A percentile compares a stretch with the other conserved stretches of the same genome.
Evolutionary conservation across 2,888 invertebrate species (phyloP).

Genomic region (Copidosoma aretas): DNA sequence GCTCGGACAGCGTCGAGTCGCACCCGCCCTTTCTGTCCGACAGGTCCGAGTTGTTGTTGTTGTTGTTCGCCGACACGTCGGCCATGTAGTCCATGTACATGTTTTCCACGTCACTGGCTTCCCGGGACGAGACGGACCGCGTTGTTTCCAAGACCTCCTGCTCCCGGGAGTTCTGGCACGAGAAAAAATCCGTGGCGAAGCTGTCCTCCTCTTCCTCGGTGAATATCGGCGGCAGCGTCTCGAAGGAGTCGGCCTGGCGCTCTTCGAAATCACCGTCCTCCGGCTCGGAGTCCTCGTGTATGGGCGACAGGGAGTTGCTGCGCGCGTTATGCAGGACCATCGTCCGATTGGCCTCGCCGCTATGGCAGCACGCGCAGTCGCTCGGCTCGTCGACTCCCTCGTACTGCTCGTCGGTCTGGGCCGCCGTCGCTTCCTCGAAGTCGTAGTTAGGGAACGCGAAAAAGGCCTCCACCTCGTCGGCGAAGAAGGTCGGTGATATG

Average conservation of each 20-base stretch:
- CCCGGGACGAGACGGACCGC: constrained; percentile 42
- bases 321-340: not conserved
- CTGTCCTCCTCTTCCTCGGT: not conserved
- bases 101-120: constrained; percentile 36
- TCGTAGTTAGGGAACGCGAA: constrained; percentile 6
- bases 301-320: not conserved
- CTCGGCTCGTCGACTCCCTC: constrained; percentile 22
- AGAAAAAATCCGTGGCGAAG: constrained; percentile 21
- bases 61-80: constrained; percentile 45
- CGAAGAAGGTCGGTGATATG: not conserved
- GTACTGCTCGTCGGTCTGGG: constrained; percentile 12
- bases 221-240: constrained; percentile 16
- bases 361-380: not conserved
- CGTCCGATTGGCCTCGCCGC: not conserved
- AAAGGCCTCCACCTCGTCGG: constrained; percentile 19
- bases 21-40: not conserved
- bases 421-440: not conserved
- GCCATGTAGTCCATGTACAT: constrained; percentile 41
- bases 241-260: not conserved
- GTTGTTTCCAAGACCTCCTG: constrained; percentile 38
- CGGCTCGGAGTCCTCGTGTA: constrained; percentile 23
- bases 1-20: constrained; percentile 12
- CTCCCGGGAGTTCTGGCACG: constrained; percentile 28
- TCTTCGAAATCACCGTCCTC: not conserved
- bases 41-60: constrained; percentile 30